A percentile compares a stretch with the other conserved stretches of the same genome.
phyloP scores from a whole-genome alignment of 2,888 invertebrate species.

The Horisme vitalbata region DNA sequence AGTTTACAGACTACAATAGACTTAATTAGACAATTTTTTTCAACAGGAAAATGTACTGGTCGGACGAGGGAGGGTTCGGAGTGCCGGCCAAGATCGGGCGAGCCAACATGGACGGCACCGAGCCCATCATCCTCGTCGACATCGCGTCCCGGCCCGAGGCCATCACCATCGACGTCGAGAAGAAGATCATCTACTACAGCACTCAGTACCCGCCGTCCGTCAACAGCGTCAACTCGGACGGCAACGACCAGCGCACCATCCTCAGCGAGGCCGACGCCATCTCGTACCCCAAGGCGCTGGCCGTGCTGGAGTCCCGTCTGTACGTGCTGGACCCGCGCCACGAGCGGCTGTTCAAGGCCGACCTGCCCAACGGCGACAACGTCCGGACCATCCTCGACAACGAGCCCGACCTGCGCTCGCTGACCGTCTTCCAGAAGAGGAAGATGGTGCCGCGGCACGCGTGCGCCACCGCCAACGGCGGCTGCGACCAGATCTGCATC shows the following conservation, averaged over 20 bases:
- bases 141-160: slow-evolving; percentile 89
- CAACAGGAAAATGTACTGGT: slow-evolving; percentile 95
- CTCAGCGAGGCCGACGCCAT: slow-evolving; percentile 88
- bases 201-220: slow-evolving; percentile 89
- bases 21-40: background rate
- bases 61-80: slow-evolving; percentile 96
- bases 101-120: slow-evolving; percentile 96
- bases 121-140: slow-evolving; percentile 88
- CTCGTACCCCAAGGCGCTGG: slow-evolving; percentile 90
- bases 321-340: slow-evolving; percentile 95
- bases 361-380: slow-evolving; percentile 91
- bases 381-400: slow-evolving; percentile 90
- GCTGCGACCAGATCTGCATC: slow-evolving; percentile 97
- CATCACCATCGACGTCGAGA: slow-evolving; percentile 92
- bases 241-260: slow-evolving; percentile 86
- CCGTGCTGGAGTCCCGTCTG: slow-evolving; percentile 90
- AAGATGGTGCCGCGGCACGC: slow-evolving; percentile 90
- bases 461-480: slow-evolving; percentile 93
- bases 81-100: slow-evolving; percentile 94
- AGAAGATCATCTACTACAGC: slow-evolving; percentile 94
- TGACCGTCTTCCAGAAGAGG: slow-evolving; percentile 94
- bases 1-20: too few species aligned
- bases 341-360: slow-evolving; percentile 94
- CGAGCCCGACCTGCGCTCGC: slow-evolving; percentile 92
- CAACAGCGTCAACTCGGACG: slow-evolving; percentile 88